These are phyloP conservation scores for Polypterus senegalus DNA, from an alignment of 2,113 vertebrate species.

Conservation along the genomic window DNA sequence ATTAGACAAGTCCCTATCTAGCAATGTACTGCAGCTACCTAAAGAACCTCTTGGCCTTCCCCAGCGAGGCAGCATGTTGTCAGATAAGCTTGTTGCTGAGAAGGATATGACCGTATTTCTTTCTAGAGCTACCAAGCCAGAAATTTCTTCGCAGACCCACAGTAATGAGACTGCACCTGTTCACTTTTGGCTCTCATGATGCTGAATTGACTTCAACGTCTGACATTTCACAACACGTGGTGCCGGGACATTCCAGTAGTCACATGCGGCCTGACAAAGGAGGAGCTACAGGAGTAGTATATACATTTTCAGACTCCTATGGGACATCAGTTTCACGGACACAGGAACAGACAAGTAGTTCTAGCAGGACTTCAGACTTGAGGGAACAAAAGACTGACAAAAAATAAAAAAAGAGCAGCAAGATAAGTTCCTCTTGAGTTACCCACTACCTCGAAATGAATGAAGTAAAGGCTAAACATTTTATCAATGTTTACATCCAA, in stretches of 20 bases:
- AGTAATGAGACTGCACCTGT: slow-evolving; percentile 41
- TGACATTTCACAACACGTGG: slow-evolving; percentile 29
- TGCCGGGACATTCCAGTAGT: slow-evolving; percentile 20
- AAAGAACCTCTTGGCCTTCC: slow-evolving; percentile 32
- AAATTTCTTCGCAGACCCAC: slow-evolving; percentile 33
- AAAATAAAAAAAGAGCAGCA: too few species aligned
- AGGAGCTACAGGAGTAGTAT: neutral
- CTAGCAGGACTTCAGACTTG: slow-evolving; percentile 40
- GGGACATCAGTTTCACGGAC: slow-evolving; percentile 23
- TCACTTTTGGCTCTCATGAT: slow-evolving; percentile 44
- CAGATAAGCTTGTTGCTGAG: slow-evolving; percentile 50
- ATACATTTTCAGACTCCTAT: slow-evolving; percentile 9
- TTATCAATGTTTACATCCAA: too few species aligned
- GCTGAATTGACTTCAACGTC: slow-evolving; percentile 16
- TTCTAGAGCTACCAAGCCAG: slow-evolving; percentile 48
- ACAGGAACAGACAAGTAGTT: slow-evolving; percentile 30
- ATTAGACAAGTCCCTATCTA: slow-evolving; percentile 57
- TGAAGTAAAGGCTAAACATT: too few species aligned
- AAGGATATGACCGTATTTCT: slow-evolving; percentile 53
- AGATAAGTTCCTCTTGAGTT: too few species aligned
- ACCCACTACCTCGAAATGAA: too few species aligned
- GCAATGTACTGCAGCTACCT: slow-evolving; percentile 47
- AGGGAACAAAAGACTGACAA: slow-evolving; percentile 32
- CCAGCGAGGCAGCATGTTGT: slow-evolving; percentile 36
- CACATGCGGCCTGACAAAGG: neutral